phyloP scores from a whole-genome alignment of 2,113 vertebrate species.

The Microcebus tavaratra region DNA sequence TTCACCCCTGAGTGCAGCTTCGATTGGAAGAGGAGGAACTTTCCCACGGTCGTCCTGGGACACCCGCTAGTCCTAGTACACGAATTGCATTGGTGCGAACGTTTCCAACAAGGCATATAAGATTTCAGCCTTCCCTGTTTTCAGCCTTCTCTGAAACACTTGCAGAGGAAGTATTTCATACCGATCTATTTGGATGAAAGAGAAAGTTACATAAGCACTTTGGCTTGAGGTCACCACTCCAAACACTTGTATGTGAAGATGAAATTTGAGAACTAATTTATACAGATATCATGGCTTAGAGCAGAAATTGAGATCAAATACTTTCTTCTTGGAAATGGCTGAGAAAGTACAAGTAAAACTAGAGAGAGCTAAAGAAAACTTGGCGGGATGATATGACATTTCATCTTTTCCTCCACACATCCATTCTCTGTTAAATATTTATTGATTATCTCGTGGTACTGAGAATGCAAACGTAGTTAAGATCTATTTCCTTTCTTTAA shows the following conservation, averaged over 20 bases:
- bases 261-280: conserved; percentile 8
- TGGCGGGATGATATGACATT: not conserved
- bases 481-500: not conserved
- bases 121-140: not conserved
- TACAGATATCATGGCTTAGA: not conserved
- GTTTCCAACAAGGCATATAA: not conserved
- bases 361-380: not conserved
- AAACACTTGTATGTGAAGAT: not conserved
- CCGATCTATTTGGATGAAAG: not conserved
- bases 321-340: conserved; percentile 23
- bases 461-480: not conserved
- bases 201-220: not conserved
- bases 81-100: not conserved
- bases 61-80: accelerated
- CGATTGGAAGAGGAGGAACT: not conserved
- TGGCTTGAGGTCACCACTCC: not conserved
- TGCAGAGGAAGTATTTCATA: conserved; percentile 36
- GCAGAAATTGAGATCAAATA: not conserved
- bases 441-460: not conserved
- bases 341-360: not conserved
- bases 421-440: not conserved
- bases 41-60: conserved; percentile 36
- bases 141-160: not conserved
- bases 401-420: not conserved
- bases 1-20: not conserved